Evolutionary conservation across 1,140 invertebrate genomes (phyloP), one percentile per base, ranked within the genome.

Genomic region (Grapholita molesta): DNA sequence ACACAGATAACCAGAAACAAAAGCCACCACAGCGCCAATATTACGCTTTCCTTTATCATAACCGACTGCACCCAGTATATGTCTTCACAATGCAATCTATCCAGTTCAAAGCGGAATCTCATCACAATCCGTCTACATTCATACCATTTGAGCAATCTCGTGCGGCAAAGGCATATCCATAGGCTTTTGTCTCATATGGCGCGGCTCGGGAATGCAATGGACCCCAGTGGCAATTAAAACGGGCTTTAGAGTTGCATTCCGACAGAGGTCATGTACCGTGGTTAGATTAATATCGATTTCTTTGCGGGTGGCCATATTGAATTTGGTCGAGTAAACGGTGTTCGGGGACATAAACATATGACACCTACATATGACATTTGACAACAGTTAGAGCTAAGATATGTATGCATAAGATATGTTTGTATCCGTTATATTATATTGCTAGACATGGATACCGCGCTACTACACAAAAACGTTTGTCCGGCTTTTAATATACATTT

Each of bases 171-270:
- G 28, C 38, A 15, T 38, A 38, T 21, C 15, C 42, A 48, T 21
- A 38, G 42, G 42, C 42, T 48, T 42, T 48, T 48, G 42, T 48
- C 42, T 48, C 18, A 48, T 21, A 48, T 48, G 42, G 18, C 42
- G 7, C 28, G 7, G 38, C 18, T 48, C 18, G 15, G 42, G 15
- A 21, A 21, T 61, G 55, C 28, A 61, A 61, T 61, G 42, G 42
- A 21, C 42, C 42, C 53, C n/a, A n/a, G 15, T 15, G n/a, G 55
- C 55, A 32, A 61, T 61, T 61, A 61, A 28, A 61, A 61, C 25
- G 55, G 28, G n/a, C 24, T 61, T 61, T 57, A n/a, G 15, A 3
- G 55, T 28, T 30, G 24, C 25, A 61, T n/a, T 48, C 18, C 6
- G 0, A 48, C 18, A 15, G 6, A 18, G 7, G n/a, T 3, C 35